phyloP scores from a whole-genome alignment of 2,797 vertebrate species.

The Sciurus vulgaris region DNA sequence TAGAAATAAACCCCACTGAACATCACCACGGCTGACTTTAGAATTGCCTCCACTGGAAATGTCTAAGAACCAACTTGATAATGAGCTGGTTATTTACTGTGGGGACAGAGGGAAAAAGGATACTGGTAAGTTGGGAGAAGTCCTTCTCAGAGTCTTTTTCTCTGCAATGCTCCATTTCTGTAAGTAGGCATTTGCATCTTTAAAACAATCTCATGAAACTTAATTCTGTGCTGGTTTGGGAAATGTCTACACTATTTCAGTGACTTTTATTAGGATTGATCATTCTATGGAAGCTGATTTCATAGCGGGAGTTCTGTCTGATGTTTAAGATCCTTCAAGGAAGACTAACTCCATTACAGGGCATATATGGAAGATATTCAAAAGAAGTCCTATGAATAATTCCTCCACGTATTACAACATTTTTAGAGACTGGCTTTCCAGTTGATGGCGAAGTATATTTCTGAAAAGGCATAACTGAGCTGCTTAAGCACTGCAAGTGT shows the following conservation, averaged over 20 bases:
- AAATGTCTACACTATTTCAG: slow-evolving; percentile 46
- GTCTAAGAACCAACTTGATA: slow-evolving; percentile 2
- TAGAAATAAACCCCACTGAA: not conserved
- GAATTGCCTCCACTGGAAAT: not conserved
- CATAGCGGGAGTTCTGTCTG: slow-evolving; percentile 27
- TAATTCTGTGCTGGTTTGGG: slow-evolving; percentile 35
- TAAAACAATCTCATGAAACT: slow-evolving; percentile 64
- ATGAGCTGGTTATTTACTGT: not conserved
- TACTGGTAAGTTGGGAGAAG: too few relatives aligned
- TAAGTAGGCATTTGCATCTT: not conserved
- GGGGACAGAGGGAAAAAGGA: not conserved
- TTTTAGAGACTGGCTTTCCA: slow-evolving; percentile 71
- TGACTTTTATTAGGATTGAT: slow-evolving; percentile 66
- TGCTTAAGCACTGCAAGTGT: not conserved
- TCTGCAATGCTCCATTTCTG: not conserved
- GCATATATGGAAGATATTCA: slow-evolving; percentile 25
- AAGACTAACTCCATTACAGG: slow-evolving; percentile 72
- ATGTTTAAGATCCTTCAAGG: slow-evolving; percentile 72
- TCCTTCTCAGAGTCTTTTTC: not conserved
- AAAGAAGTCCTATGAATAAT: slow-evolving; percentile 72
- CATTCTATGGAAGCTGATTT: slow-evolving; percentile 60
- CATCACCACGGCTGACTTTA: not conserved
- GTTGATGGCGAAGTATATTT: slow-evolving; percentile 67
- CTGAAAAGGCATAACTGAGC: slow-evolving; percentile 47
- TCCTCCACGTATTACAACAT: slow-evolving; percentile 47